Evolutionary conservation across 2,888 invertebrate genomes (phyloP), one percentile per base, ranked within the genome.

Genomic region (Agrochola macilenta): DNA sequence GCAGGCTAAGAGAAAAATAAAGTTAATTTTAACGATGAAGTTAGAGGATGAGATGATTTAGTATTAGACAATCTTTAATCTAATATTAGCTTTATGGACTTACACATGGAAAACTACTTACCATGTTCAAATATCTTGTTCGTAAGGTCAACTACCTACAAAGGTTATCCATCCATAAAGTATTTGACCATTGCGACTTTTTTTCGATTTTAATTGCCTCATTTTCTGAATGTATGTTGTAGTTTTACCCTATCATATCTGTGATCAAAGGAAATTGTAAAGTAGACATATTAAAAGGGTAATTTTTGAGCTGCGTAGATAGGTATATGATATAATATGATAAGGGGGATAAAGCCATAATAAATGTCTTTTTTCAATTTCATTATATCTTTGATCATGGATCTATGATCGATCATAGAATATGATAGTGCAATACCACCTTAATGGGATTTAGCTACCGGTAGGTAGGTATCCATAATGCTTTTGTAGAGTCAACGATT

Each of bases 131-230:
- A 73, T 58, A 81, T 35, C 43, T 64, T n/a, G n/a, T 71, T 63
- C 3, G 9, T 78, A 39, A 65, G 78, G 73, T 73, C 58, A 72
- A 80, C 72, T 65, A 71, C 72, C n/a, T 23, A 43, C 14, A 80
- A 61, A 79, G 70, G 60, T 79, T 58, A 72, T 12, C 35, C 17
- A 26, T n/a, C 17, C 23, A n/a, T 30, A 2, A 71, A 52, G 11
- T 35, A 46, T 64, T 66, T 57, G 26, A 66, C 49, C 20, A 68
- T 66, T 39, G 17, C 1, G 14, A 49, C 46, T 61, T 78, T 52
- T 61, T 78, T 52, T 20, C 35, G 14, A 52, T 52, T 69, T 17
- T 30, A 26, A 39, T 80, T 61, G 35, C 52, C 46, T 64, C 23
- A 49, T 78, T 72, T 79, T 58, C 11, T 52, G n/a, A 43, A 35